These are phyloP conservation scores for Sakesphorus luctuosus DNA, from an alignment of 2,113 vertebrate genomes.

Conservation along the genomic window DNA sequence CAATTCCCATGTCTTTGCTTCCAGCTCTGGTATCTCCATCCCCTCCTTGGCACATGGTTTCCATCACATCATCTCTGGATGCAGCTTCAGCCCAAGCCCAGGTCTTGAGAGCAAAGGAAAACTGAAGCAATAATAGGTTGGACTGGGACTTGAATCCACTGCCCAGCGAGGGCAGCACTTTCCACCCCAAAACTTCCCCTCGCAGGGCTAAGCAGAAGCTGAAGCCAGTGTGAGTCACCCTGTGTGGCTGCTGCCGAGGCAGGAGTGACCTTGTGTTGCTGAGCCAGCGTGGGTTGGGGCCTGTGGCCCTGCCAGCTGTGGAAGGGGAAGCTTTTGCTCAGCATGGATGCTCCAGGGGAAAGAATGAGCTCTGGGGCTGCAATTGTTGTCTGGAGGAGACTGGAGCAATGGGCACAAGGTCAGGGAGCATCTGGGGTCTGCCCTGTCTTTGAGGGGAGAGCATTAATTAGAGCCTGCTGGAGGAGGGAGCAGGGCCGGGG, in stretches of 20 bases:
- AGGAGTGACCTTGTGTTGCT: conserved; percentile 5
- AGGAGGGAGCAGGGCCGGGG: background rate
- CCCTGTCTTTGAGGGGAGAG: background rate
- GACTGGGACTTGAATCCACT: background rate
- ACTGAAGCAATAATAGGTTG: accelerated
- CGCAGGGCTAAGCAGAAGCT: background rate
- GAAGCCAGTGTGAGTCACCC: background rate
- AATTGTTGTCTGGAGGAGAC: accelerated
- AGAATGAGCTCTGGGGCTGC: background rate
- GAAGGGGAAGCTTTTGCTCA: conserved; percentile 31
- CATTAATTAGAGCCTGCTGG: background rate
- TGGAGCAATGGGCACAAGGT: accelerated
- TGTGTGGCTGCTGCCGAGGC: background rate
- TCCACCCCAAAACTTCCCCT: background rate
- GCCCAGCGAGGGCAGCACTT: background rate
- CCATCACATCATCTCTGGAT: background rate
- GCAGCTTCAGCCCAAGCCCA: background rate
- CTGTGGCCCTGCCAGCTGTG: background rate
- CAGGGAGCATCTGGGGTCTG: background rate
- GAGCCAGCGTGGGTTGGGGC: background rate
- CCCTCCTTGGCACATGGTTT: accelerated
- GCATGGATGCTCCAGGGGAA: background rate
- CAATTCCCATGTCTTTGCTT: background rate
- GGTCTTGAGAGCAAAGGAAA: background rate
- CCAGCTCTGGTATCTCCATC: background rate